phyloP scores from a whole-genome alignment of 2,888 invertebrate genomes.

The Craniophora ligustri region DNA sequence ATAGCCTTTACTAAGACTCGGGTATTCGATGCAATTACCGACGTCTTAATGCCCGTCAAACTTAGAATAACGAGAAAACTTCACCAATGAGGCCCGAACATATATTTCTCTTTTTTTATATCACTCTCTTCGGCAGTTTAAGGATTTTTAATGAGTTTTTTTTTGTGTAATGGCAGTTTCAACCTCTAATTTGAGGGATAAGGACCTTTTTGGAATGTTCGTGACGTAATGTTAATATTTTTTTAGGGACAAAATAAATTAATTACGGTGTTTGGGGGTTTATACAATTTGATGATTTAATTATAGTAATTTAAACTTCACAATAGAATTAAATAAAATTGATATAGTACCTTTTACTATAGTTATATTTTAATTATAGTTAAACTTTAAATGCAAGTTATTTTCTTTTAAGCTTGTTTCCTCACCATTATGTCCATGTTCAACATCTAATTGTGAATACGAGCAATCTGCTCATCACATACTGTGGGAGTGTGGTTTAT shows the following conservation, averaged over 20 bases:
- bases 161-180: conserved; percentile 24
- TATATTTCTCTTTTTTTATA: conserved; percentile 53
- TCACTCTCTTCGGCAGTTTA: conserved; percentile 38
- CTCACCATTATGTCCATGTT: too few relatives aligned
- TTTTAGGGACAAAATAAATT: too few relatives aligned
- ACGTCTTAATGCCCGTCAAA: conserved; percentile 58
- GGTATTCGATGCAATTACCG: conserved; percentile 59
- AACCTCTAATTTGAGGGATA: conserved; percentile 17
- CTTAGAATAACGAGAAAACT: conserved; percentile 68
- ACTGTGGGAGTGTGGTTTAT: too few relatives aligned
- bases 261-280: background rate
- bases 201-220: conserved; percentile 8
- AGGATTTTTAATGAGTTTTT: conserved; percentile 50
- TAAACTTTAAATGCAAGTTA: too few relatives aligned
- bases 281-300: background rate
- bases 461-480: too few relatives aligned
- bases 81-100: conserved; percentile 50
- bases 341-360: too few relatives aligned
- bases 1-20: conserved; percentile 57
- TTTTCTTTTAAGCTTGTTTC: too few relatives aligned
- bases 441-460: too few relatives aligned
- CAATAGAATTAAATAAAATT: too few relatives aligned
- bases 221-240: conserved; percentile 7
- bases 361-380: too few relatives aligned
- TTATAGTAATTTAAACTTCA: too few relatives aligned